A percentile compares a stretch with the other conserved stretches of the same genome.
phyloP scores from a whole-genome alignment of 1,140 invertebrate genomes.

The Cherax destructor region DNA sequence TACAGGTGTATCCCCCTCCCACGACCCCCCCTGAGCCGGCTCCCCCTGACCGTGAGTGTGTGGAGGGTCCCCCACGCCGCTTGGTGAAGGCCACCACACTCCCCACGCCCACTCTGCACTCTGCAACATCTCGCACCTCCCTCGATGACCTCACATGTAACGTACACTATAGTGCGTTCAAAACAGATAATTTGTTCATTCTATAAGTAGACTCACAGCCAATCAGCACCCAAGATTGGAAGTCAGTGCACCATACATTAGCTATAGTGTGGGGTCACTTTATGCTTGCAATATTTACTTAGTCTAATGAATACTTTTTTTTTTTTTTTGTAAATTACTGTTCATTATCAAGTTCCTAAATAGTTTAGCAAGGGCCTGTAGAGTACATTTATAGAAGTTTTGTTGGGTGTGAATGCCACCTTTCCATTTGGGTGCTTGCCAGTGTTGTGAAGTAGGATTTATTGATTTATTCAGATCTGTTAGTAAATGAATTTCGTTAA shows the following conservation, averaged over 20 bases:
- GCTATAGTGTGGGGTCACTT: constrained; percentile 23
- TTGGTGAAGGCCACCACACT: constrained; percentile 76
- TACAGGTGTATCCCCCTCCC: constrained; percentile 87
- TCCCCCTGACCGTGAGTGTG: constrained; percentile 81
- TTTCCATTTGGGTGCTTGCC: constrained; percentile 46
- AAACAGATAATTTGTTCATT: constrained; percentile 23
- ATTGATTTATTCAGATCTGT: neutral
- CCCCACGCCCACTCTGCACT: constrained; percentile 80
- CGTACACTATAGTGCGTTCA: constrained; percentile 68
- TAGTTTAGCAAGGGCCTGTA: neutral
- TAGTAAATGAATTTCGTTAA: constrained; percentile 3
- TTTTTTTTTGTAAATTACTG: neutral
- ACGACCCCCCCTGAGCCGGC: constrained; percentile 88
- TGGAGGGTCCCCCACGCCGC: constrained; percentile 73
- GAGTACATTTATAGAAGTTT: neutral
- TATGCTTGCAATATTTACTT: constrained; percentile 26
- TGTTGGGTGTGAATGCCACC: neutral
- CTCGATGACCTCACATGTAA: constrained; percentile 72
- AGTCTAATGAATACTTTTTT: neutral
- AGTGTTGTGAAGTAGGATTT: constrained; percentile 31
- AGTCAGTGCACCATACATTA: constrained; percentile 15
- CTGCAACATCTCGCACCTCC: constrained; percentile 73
- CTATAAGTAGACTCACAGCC: constrained; percentile 37
- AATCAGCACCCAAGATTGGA: constrained; percentile 46
- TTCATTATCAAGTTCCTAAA: neutral